Percentiles rank a stretch among this genome's conserved stretches.
These are phyloP conservation scores for Macquaria australasica DNA, from an alignment of 2,113 vertebrate genomes.

Conservation along the genomic window DNA sequence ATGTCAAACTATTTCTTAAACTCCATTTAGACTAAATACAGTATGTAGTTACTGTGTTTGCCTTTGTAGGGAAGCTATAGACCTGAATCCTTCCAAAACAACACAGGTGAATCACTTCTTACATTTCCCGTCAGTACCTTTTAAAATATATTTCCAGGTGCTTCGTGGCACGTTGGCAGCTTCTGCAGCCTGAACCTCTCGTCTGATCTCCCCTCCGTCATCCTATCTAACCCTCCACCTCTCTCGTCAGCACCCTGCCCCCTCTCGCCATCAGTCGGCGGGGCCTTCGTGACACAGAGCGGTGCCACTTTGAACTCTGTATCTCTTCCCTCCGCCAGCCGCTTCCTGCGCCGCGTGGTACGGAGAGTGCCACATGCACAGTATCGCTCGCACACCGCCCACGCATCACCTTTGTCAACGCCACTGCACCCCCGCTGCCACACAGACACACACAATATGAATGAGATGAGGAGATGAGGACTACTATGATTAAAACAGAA, in stretches of 20 bases:
- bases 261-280: not conserved
- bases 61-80: not conserved
- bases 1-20: not conserved
- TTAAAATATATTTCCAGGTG: slow-evolving; percentile 25
- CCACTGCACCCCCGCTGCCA: slow-evolving; percentile 22
- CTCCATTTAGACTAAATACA: not conserved
- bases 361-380: slow-evolving; percentile 16
- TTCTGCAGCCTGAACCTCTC: slow-evolving; percentile 5
- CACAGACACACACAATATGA: slow-evolving; percentile 34
- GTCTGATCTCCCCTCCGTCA: slow-evolving; percentile 14
- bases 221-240: not conserved
- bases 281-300: slow-evolving; percentile 34
- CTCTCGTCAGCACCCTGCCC: not conserved
- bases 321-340: slow-evolving; percentile 31
- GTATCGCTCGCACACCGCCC: slow-evolving; percentile 36
- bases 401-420: slow-evolving; percentile 54
- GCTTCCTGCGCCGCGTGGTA: slow-evolving; percentile 27
- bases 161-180: not conserved
- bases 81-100: not conserved
- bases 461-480: slow-evolving; percentile 55
- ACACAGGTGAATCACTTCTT: not conserved
- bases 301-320: slow-evolving; percentile 66
- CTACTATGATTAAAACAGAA: slow-evolving; percentile 68
- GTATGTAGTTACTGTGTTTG: not conserved
- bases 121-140: not conserved